A percentile compares a stretch with the other conserved stretches of the same genome.
Conservation (phyloP, 2,113 vertebrate species). For the Malurus elegans region DNA sequence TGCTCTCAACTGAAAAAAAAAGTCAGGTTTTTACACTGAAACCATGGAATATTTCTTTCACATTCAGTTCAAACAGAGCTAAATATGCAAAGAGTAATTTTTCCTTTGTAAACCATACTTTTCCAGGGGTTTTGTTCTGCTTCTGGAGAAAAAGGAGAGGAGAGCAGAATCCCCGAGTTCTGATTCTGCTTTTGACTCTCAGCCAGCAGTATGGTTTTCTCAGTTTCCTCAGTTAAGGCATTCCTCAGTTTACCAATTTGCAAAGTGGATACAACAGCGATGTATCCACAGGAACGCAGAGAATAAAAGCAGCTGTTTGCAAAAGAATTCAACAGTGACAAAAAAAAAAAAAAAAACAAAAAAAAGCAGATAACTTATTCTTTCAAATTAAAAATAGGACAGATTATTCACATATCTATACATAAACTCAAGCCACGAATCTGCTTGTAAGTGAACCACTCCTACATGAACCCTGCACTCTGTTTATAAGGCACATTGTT, state of each 20-base stretch:
- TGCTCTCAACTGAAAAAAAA: neutral
- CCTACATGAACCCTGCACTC: constrained; percentile 10
- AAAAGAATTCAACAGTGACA: neutral
- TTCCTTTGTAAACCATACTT: neutral
- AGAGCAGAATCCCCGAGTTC: neutral
- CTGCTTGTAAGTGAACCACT: constrained; percentile 27
- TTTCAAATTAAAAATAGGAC: constrained; percentile 37
- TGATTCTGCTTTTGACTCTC: neutral
- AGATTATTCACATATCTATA: neutral
- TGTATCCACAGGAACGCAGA: neutral
- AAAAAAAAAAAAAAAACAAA: neutral
- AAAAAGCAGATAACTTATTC: neutral
- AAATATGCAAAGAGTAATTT: neutral
- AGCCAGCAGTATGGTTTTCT: neutral
- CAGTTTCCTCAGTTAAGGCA: neutral
- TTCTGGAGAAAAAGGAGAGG: neutral
- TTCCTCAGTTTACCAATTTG: constrained; percentile 38
- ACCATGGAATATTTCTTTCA: neutral
- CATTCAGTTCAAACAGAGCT: neutral
- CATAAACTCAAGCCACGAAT: constrained; percentile 8
- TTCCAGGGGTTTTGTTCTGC: neutral
- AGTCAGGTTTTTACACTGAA: neutral
- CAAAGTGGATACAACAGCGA: neutral
- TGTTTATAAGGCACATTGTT: constrained; percentile 53
- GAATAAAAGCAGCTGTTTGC: neutral